Percentiles rank a stretch among this genome's conserved stretches.
Conservation (phyloP, 2,797 vertebrate genomes). For the Cyclopterus lumpus region DNA sequence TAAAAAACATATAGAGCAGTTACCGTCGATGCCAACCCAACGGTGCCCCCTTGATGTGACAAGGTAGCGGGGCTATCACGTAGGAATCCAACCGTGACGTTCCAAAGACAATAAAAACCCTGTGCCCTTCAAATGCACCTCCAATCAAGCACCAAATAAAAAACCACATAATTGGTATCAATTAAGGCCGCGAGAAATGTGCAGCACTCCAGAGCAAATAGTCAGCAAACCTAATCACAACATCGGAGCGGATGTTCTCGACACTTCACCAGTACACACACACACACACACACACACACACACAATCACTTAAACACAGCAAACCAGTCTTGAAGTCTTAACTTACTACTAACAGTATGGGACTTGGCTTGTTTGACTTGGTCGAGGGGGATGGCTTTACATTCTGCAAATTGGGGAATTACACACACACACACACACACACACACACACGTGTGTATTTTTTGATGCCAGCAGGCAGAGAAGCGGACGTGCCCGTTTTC, state of each 20-base stretch:
- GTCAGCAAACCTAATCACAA: conserved; percentile 73
- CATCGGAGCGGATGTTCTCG: conserved; percentile 62
- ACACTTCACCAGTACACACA: conserved; percentile 35
- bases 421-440: not conserved
- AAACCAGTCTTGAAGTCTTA: conserved; percentile 23
- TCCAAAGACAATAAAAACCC: conserved; percentile 74
- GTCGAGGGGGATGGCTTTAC: conserved; percentile 16
- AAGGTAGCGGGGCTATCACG: conserved; percentile 61
- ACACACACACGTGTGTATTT: conserved; percentile 17
- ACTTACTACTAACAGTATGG: conserved; percentile 36
- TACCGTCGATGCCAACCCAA: conserved; percentile 32
- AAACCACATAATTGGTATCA: conserved; percentile 80
- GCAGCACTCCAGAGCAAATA: conserved; percentile 75
- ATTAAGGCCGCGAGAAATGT: conserved; percentile 75
- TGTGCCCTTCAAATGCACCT: conserved; percentile 55
- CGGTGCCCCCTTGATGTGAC: conserved; percentile 55
- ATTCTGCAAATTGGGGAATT: conserved; percentile 25
- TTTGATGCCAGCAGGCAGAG: conserved; percentile 32
- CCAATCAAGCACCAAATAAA: conserved; percentile 75
- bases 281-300: not conserved
- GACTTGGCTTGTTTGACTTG: conserved; percentile 52
- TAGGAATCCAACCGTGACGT: conserved; percentile 51
- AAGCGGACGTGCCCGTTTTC: conserved; percentile 43
- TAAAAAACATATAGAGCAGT: conserved; percentile 19
- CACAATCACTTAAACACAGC: conserved; percentile 6